Percentiles rank a stretch among this genome's conserved stretches.
Evolutionary conservation across 1,140 invertebrate genomes (phyloP).

Genomic region (Aradophagus sp.): DNA sequence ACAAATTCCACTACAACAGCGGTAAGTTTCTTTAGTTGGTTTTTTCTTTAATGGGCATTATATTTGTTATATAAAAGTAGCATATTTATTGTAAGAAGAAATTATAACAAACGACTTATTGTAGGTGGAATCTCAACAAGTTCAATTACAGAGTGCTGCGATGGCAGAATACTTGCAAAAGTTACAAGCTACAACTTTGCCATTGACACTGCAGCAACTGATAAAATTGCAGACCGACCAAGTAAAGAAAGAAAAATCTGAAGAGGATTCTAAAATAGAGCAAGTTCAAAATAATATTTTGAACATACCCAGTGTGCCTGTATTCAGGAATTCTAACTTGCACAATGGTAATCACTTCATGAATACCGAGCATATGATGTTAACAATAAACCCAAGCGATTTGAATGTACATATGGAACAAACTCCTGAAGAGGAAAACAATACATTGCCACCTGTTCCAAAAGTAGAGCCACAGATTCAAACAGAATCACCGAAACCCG

Average conservation of each 20-base stretch:
- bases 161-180: conserved; percentile 73
- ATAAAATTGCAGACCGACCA: conserved; percentile 70
- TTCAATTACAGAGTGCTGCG: conserved; percentile 64
- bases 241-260: conserved; percentile 64
- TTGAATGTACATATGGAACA: conserved; percentile 68
- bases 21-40: conserved; percentile 6
- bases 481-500: conserved; percentile 67
- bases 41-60: too few species aligned
- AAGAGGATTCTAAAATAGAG: conserved; percentile 66
- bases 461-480: conserved; percentile 69
- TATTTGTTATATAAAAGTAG: too few species aligned
- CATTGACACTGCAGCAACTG: conserved; percentile 70
- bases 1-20: conserved; percentile 28
- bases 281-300: conserved; percentile 70
- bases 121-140: conserved; percentile 61
- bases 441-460: conserved; percentile 17
- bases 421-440: conserved; percentile 60
- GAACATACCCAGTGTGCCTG: conserved; percentile 71
- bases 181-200: conserved; percentile 69
- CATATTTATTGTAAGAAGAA: too few species aligned
- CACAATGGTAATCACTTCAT: conserved; percentile 66
- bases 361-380: conserved; percentile 64
- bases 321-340: conserved; percentile 65
- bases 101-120: too few species aligned
- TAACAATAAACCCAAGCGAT: conserved; percentile 65